Percentiles rank a stretch among this genome's conserved stretches.
phyloP scores from a whole-genome alignment of 2,113 vertebrate genomes.

The Microcebus murinus region DNA sequence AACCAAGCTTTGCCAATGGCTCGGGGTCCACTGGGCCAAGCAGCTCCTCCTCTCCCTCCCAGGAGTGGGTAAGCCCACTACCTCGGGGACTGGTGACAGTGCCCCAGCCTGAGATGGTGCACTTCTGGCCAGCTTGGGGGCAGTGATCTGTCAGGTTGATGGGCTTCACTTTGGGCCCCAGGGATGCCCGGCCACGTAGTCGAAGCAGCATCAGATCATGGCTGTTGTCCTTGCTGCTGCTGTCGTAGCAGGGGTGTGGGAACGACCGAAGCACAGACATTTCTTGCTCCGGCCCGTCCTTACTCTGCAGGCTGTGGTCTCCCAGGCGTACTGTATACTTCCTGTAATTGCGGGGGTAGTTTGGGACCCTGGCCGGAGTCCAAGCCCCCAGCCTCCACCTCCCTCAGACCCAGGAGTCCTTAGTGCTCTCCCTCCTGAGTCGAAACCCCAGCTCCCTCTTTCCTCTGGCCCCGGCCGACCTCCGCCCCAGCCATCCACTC shows the following conservation, averaged over 20 bases:
- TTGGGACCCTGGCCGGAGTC: not conserved
- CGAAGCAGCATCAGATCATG: conserved; percentile 79
- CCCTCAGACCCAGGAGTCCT: no score
- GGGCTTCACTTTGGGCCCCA: conserved; percentile 77
- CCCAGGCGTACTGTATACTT: conserved; percentile 80
- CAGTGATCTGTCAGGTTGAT: conserved; percentile 79
- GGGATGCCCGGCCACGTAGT: conserved; percentile 43
- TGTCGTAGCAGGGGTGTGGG: conserved; percentile 82
- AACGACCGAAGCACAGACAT: conserved; percentile 73
- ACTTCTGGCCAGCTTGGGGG: conserved; percentile 76
- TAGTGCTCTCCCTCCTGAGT: not conserved
- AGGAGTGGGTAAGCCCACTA: not conserved
- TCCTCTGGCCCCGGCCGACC: not conserved
- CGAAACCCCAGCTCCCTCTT: accelerated
- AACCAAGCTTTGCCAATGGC: not conserved
- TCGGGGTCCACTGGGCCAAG: not conserved
- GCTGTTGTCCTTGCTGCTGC: conserved; percentile 6
- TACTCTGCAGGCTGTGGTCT: conserved; percentile 75
- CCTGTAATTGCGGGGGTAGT: not conserved
- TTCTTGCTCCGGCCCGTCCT: conserved; percentile 79
- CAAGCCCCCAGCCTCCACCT: not conserved
- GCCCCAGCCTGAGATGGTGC: conserved; percentile 85
- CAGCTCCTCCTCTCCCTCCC: not conserved
- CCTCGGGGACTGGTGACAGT: conserved; percentile 72
- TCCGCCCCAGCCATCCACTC: not conserved